These are phyloP conservation scores for Ellobius talpinus DNA, from an alignment of 2,113 vertebrate species.

Conservation along the genomic window DNA sequence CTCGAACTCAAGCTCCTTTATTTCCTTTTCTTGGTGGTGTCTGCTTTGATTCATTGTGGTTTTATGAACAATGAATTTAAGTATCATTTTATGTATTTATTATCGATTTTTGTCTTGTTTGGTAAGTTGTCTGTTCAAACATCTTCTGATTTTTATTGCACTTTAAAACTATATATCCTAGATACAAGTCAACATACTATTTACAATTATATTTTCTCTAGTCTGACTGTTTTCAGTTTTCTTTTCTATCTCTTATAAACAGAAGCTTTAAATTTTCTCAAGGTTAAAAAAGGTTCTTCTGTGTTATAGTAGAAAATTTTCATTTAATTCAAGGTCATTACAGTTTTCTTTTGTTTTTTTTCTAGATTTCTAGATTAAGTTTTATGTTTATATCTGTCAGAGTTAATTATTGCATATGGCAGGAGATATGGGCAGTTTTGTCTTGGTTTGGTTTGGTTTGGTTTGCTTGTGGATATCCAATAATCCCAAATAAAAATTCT, in stretches of 20 bases:
- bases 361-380: not conserved
- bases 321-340: not conserved
- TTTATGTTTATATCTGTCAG: not conserved
- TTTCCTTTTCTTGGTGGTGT: not conserved
- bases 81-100: not conserved
- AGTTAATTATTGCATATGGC: not conserved
- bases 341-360: not conserved
- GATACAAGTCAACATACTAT: not conserved
- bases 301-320: not conserved
- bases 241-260: not conserved
- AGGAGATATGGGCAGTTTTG: not conserved
- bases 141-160: not conserved
- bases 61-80: slow-evolving; percentile 1
- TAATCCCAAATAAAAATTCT: slow-evolving; percentile 7
- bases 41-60: not conserved
- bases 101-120: not conserved
- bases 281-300: not conserved
- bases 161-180: not conserved
- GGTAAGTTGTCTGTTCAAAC: not conserved
- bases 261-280: slow-evolving; percentile 12
- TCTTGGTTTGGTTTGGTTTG: not conserved
- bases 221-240: not conserved
- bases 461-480: not conserved
- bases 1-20: not conserved
- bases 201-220: not conserved